These are phyloP conservation scores for Ochropleura leucogaster DNA, from an alignment of 2,888 invertebrate species.

Conservation along the genomic window DNA sequence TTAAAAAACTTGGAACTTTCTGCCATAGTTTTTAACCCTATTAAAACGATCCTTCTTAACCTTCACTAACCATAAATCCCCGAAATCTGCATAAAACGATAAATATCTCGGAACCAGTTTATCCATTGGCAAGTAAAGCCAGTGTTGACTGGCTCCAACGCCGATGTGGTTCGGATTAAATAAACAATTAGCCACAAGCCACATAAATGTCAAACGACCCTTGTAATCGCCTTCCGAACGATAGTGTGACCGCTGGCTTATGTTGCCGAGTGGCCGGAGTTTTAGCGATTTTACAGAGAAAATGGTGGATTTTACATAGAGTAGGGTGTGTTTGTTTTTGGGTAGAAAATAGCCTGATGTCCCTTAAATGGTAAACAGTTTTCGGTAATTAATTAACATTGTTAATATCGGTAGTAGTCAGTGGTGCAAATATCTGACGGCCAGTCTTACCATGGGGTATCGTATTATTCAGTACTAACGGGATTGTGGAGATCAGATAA, in stretches of 20 bases:
- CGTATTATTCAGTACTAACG: too few species aligned
- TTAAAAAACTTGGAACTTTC: neutral
- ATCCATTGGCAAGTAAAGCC: conserved; percentile 51
- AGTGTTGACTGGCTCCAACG: conserved; percentile 58
- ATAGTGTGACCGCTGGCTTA: conserved; percentile 69
- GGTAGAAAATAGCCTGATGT: neutral
- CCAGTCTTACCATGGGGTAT: too few species aligned
- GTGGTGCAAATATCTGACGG: too few species aligned
- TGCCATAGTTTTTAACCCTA: neutral
- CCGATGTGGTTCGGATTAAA: conserved; percentile 66
- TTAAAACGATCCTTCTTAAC: neutral
- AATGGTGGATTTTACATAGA: too few species aligned
- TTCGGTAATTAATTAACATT: conserved; percentile 2
- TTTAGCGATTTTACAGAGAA: conserved; percentile 44
- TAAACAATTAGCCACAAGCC: conserved; percentile 75
- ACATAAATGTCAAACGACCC: conserved; percentile 76
- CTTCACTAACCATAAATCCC: conserved; percentile 1
- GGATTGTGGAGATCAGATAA: too few species aligned
- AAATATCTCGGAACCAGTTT: conserved; percentile 43
- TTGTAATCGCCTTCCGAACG: conserved; percentile 77
- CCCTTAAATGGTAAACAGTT: neutral
- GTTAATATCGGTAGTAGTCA: neutral
- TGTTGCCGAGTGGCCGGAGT: conserved; percentile 45
- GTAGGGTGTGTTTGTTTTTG: neutral
- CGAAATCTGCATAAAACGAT: conserved; percentile 46